phyloP scores from a whole-genome alignment of 2,113 vertebrate species.

The Mastomys natalensis region DNA sequence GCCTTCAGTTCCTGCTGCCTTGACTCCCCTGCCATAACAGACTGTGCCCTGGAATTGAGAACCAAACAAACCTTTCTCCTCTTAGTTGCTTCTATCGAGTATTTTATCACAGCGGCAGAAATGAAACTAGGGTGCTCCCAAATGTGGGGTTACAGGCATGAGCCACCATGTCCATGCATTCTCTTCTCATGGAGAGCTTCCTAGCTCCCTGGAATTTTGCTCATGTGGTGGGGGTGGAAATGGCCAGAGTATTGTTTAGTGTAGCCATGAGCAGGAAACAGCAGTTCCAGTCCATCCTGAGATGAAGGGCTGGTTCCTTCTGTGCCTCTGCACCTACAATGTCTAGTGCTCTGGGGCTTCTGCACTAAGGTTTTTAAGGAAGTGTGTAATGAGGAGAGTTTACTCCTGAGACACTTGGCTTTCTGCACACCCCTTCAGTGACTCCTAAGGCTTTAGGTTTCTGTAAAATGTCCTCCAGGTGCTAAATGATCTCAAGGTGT shows the following conservation, averaged over 20 bases:
- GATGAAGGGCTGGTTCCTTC: neutral
- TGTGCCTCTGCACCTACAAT: neutral
- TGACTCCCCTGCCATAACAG: neutral
- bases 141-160: neutral
- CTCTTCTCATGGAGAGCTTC: neutral
- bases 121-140: neutral
- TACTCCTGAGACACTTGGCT: neutral
- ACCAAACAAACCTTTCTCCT: neutral
- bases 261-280: neutral
- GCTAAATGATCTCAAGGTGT: neutral
- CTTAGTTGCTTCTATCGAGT: neutral
- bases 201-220: neutral
- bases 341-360: neutral
- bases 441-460: neutral
- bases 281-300: neutral
- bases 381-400: neutral
- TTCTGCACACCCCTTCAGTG: neutral
- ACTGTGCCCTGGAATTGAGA: neutral
- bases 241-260: neutral
- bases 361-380: neutral
- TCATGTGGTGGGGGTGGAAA: neutral
- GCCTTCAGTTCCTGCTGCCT: neutral
- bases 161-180: neutral
- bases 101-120: neutral
- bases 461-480: neutral